These are phyloP conservation scores for Scrobipalpa costella DNA, from an alignment of 2,888 invertebrate genomes.

Conservation along the genomic window DNA sequence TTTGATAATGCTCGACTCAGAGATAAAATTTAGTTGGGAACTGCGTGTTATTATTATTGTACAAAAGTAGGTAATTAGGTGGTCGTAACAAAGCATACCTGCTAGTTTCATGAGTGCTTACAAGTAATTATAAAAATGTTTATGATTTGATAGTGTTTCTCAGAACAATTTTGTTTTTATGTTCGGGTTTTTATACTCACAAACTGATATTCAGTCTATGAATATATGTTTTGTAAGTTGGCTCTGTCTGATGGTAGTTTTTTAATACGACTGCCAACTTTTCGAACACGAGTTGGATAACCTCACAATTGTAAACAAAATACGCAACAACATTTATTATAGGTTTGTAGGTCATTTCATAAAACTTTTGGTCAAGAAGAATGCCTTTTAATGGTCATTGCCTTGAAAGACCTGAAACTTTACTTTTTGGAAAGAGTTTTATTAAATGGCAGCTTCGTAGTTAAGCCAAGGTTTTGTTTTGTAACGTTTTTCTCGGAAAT, in stretches of 20 bases:
- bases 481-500: background rate
- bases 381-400: background rate
- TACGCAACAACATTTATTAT: background rate
- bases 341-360: background rate
- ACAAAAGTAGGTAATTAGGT: constrained; percentile 19
- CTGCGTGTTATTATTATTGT: constrained; percentile 20
- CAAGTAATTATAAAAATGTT: background rate
- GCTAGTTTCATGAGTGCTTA: background rate
- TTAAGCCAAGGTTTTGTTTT: background rate
- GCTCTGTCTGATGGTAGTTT: too few relatives aligned
- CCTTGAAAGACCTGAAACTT: background rate
- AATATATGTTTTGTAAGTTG: too few relatives aligned
- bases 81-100: constrained; percentile 6
- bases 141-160: too few relatives aligned
- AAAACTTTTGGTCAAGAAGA: background rate
- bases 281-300: too few relatives aligned
- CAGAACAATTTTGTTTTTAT: too few relatives aligned
- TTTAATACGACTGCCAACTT: too few relatives aligned
- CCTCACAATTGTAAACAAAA: too few relatives aligned
- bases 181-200: too few relatives aligned
- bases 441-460: background rate
- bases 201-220: too few relatives aligned
- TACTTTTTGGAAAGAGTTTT: background rate
- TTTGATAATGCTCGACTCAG: constrained; percentile 54
- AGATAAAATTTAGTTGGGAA: constrained; percentile 42